phyloP scores from a whole-genome alignment of 2,797 vertebrate genomes.

The Dermochelys coriacea region DNA sequence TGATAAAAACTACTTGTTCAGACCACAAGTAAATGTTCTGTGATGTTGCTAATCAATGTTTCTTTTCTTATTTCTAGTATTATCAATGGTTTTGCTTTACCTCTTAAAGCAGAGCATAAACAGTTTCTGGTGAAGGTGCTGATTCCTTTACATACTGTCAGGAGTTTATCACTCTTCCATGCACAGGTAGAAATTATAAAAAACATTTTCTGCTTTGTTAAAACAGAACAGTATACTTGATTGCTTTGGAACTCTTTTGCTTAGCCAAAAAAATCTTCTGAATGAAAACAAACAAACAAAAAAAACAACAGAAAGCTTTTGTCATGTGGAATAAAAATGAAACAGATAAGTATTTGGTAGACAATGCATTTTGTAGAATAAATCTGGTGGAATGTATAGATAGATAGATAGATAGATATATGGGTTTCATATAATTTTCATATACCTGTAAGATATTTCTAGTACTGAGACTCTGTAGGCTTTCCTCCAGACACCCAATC shows the following conservation, averaged over 20 bases:
- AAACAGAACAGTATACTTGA: not conserved
- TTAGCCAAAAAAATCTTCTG: not conserved
- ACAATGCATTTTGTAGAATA: not conserved
- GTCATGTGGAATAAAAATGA: not conserved
- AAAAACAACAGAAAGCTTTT: not conserved
- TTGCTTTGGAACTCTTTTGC: constrained; percentile 8
- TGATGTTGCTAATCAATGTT: constrained; percentile 58
- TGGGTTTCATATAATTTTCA: not conserved
- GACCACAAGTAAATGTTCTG: not conserved
- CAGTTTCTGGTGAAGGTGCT: constrained; percentile 99
- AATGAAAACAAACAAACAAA: not conserved
- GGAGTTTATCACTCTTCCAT: constrained; percentile 98
- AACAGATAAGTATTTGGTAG: rapidly evolving
- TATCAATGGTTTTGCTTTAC: constrained; percentile 99
- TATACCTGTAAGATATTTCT: not conserved
- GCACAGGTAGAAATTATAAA: constrained; percentile 90
- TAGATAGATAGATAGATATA: not conserved
- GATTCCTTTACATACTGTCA: constrained; percentile 98
- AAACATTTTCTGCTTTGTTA: constrained; percentile 33
- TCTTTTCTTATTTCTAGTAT: constrained; percentile 87
- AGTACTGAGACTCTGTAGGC: not conserved
- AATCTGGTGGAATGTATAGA: not conserved
- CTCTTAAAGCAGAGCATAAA: constrained; percentile 99
- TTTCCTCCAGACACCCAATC: not conserved
- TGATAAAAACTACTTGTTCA: not conserved